A percentile compares a stretch with the other conserved stretches of the same genome.
These are phyloP conservation scores for Heteropelma amictum DNA, from an alignment of 2,888 invertebrate species.

Conservation along the genomic window DNA sequence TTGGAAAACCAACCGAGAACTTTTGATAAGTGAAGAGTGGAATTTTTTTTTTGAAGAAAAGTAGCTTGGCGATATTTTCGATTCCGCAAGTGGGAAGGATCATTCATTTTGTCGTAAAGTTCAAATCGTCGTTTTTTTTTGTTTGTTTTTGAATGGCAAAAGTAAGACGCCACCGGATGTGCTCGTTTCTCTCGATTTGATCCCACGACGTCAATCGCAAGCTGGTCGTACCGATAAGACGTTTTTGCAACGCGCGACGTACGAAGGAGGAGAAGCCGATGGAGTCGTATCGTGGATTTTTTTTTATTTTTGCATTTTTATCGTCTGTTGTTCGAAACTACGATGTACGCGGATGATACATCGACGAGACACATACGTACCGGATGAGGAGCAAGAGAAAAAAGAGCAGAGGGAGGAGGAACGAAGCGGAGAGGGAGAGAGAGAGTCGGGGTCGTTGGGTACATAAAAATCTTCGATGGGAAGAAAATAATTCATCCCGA, in stretches of 20 bases:
- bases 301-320: conserved; percentile 1
- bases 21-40: no score
- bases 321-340: conserved; percentile 4
- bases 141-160: no score
- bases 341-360: neutral
- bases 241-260: neutral
- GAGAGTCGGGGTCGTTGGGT: neutral
- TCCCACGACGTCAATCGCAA: conserved; percentile 39
- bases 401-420: conserved; percentile 4
- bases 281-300: neutral
- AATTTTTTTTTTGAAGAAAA: no score
- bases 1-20: no score
- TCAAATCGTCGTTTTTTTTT: no score
- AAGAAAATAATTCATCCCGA: conserved; percentile 19
- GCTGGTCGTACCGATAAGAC: conserved; percentile 34
- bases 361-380: neutral
- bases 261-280: neutral
- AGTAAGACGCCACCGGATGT: conserved; percentile 26
- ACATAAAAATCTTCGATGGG: conserved; percentile 14
- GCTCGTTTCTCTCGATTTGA: conserved; percentile 16
- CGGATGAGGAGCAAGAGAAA: neutral
- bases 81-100: no score
- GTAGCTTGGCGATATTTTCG: neutral
- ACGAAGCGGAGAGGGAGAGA: neutral
- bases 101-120: no score